phyloP scores from a whole-genome alignment of 2,888 invertebrate species.

The Apamea monoglypha region DNA sequence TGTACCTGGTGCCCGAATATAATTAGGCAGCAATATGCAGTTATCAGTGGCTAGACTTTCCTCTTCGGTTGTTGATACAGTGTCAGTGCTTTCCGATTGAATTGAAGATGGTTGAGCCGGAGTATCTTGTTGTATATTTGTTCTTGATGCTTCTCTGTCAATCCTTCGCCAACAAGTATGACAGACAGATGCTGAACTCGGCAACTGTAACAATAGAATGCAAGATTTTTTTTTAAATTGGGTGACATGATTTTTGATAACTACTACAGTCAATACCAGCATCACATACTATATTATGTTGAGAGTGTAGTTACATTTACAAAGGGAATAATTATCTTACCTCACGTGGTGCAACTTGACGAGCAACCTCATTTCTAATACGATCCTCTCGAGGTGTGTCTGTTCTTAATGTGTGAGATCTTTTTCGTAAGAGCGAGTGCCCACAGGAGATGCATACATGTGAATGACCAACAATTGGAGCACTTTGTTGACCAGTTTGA shows the following conservation, averaged over 20 bases:
- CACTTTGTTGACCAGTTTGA: background rate
- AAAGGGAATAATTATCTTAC: constrained; percentile 3
- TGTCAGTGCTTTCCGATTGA: background rate
- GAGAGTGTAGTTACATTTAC: background rate
- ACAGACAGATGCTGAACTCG: background rate
- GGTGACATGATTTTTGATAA: background rate
- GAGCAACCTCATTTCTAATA: background rate
- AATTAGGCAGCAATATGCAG: background rate
- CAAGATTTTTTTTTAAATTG: background rate
- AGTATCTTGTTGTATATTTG: background rate
- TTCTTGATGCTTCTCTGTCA: background rate
- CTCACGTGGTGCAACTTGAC: background rate
- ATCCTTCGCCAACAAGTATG: constrained; percentile 1
- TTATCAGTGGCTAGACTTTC: background rate
- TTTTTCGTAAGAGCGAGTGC: background rate
- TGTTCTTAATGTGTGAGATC: background rate
- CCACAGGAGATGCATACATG: background rate
- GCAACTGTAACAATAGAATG: background rate
- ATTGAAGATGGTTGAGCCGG: background rate
- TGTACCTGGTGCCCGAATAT: background rate
- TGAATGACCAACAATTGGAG: background rate
- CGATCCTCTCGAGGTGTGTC: background rate
- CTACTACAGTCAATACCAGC: background rate
- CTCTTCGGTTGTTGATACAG: background rate
- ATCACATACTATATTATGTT: no score